Base-by-base conservation (phyloP, 2,113 vertebrate species). In the Agapornis roseicollis region DNA sequence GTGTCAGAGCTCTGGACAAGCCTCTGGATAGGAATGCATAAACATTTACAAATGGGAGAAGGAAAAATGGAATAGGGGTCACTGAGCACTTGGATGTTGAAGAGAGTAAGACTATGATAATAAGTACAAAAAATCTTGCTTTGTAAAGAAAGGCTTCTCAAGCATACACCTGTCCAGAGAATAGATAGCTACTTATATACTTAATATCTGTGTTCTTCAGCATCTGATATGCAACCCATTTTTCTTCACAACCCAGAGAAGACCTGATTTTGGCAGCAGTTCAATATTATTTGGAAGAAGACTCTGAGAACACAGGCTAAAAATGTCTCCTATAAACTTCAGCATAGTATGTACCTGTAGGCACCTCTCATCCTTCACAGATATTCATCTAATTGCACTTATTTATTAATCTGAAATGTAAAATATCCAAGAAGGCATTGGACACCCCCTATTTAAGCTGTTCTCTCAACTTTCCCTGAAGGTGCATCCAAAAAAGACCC, bases 361-460 rank as follows among this genome's bases (percentile, higher is more conserved):
- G 23, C 50, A 73, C 4, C 17, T 63, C 66, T 78, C n/a, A 80
- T 42, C 28, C 39, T 92, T 88, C 80, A 85, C 29, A 88, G 64
- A 28, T 88, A 80, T 49, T 88, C 88, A 25, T 63, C 50, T 92
- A 90, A 83, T 84, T 80, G 28, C 46, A 81, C 22, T 39, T 85
- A 86, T 73, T 89, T 92, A 92, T 78, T 93, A 86, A 86, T 89
- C 42, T 71, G 65, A 79, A 81, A 86, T 64, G 35, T 47, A 55
- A 58, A 86, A 29, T 74, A 29, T 84, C 69, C 80, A 78, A 78
- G 69, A 94, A 91, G 65, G 84, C 20, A 39, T 10, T 70, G 69
- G 52, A 39, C 31, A 50, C 13, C 13, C 63, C 11, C 31, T 53
- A 35, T 84, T 95, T 80, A 71, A 86, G 41, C 10, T 88, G 17